Conservation (phyloP, 1,140 invertebrate species). For the Heterodera carotae region DNA sequence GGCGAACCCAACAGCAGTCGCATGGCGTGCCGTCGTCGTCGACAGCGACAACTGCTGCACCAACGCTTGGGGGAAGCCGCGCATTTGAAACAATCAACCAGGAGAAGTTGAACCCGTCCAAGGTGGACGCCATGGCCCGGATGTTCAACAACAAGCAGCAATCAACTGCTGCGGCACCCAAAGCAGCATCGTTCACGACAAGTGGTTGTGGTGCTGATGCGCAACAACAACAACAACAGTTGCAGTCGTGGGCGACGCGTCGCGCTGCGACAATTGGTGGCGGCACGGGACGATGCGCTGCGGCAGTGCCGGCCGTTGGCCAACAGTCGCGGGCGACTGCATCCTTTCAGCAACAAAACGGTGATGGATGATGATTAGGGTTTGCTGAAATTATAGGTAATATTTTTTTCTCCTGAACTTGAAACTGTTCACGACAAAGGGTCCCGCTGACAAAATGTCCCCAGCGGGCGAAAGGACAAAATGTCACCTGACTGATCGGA, state of each 20-base stretch:
- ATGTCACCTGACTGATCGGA: too few relatives aligned
- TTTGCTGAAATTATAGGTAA: too few relatives aligned
- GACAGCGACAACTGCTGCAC: not conserved
- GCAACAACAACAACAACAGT: not conserved
- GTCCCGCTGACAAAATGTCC: too few relatives aligned
- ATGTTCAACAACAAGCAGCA: slow-evolving; percentile 57
- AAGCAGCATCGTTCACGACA: not conserved
- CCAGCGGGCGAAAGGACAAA: too few relatives aligned
- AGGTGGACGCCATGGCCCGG: slow-evolving; percentile 58
- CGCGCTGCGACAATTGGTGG: not conserved
- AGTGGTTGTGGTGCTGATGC: not conserved
- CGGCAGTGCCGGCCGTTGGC: too few relatives aligned
- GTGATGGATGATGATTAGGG: too few relatives aligned
- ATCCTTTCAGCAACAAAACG: too few relatives aligned
- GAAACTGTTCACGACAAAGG: too few relatives aligned
- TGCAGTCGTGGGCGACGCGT: not conserved
- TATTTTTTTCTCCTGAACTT: too few relatives aligned
- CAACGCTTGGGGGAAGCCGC: slow-evolving; percentile 5
- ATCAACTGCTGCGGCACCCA: not conserved
- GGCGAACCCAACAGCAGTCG: not conserved
- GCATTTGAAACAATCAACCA: slow-evolving; percentile 63
- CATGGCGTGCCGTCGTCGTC: not conserved
- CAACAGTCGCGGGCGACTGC: too few relatives aligned
- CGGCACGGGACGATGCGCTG: not conserved
- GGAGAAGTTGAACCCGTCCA: slow-evolving; percentile 57